Evolutionary conservation across 2,888 invertebrate genomes (phyloP).

Genomic region (Tanaodytes sp.): DNA sequence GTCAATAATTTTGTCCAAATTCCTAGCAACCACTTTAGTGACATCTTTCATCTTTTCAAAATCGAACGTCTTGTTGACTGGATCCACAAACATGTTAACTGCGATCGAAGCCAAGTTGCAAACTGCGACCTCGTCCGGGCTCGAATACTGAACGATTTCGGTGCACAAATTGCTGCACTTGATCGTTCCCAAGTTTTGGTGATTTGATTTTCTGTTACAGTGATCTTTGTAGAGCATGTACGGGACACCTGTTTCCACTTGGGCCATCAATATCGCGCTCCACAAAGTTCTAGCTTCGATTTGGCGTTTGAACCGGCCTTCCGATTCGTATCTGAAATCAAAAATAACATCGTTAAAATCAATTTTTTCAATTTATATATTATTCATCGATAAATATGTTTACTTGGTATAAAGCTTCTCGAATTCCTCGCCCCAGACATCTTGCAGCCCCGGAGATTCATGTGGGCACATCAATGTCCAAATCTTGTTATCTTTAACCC

Average conservation of each 20-base stretch:
- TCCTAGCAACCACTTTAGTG: constrained; percentile 89
- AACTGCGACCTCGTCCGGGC: constrained; percentile 94
- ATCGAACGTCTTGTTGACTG: constrained; percentile 85
- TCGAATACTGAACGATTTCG: constrained; percentile 96
- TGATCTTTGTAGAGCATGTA: constrained; percentile 98
- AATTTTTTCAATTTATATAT: too few relatives aligned
- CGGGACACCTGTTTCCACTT: constrained; percentile 98
- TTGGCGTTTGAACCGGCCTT: constrained; percentile 80
- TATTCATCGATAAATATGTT: too few relatives aligned
- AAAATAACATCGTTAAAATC: too few relatives aligned
- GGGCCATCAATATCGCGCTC: constrained; percentile 94
- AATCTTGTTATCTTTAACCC: constrained; percentile 86
- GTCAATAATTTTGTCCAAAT: constrained; percentile 98
- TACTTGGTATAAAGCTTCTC: constrained; percentile 81
- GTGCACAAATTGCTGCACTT: constrained; percentile 98
- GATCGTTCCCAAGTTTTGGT: constrained; percentile 98
- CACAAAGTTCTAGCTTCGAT: constrained; percentile 90
- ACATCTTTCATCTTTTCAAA: constrained; percentile 90
- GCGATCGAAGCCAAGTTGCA: constrained; percentile 99
- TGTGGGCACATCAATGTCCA: constrained; percentile 99
- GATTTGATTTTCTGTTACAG: constrained; percentile 97
- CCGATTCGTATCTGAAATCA: constrained; percentile 84
- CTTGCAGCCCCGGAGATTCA: constrained; percentile 90
- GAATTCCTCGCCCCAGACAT: constrained; percentile 97
- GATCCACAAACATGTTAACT: constrained; percentile 92